Conservation (phyloP, 2,113 vertebrate genomes). For the Passerina amoena region DNA sequence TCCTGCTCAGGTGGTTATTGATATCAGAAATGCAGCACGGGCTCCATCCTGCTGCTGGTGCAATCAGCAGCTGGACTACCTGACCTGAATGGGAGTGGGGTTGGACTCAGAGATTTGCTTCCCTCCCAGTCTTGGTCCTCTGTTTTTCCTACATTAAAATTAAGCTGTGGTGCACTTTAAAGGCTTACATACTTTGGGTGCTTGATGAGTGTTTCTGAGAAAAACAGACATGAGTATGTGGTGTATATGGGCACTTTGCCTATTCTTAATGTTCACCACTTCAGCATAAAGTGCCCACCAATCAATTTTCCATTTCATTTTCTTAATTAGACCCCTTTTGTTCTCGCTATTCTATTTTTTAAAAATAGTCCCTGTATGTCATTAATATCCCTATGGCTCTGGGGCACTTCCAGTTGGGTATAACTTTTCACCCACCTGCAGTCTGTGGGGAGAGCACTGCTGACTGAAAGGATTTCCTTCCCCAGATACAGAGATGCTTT, state of each 20-base stretch:
- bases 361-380: conserved; percentile 27
- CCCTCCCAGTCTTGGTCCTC: background rate
- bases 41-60: background rate
- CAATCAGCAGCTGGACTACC: background rate
- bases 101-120: background rate
- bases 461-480: conserved; percentile 91
- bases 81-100: background rate
- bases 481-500: conserved; percentile 83
- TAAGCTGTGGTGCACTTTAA: background rate
- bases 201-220: background rate
- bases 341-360: background rate
- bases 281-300: background rate
- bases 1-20: background rate
- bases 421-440: conserved; percentile 87
- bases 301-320: conserved; percentile 26
- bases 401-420: conserved; percentile 74
- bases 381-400: conserved; percentile 74
- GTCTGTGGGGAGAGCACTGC: conserved; percentile 76
- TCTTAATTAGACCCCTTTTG: conserved; percentile 38
- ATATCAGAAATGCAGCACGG: background rate
- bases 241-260: background rate
- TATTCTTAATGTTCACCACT: background rate
- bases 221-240: background rate
- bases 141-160: background rate
- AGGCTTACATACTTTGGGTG: background rate